Base-by-base conservation (phyloP, 2,113 vertebrate species). In the Onychorhynchus coronatus region DNA sequence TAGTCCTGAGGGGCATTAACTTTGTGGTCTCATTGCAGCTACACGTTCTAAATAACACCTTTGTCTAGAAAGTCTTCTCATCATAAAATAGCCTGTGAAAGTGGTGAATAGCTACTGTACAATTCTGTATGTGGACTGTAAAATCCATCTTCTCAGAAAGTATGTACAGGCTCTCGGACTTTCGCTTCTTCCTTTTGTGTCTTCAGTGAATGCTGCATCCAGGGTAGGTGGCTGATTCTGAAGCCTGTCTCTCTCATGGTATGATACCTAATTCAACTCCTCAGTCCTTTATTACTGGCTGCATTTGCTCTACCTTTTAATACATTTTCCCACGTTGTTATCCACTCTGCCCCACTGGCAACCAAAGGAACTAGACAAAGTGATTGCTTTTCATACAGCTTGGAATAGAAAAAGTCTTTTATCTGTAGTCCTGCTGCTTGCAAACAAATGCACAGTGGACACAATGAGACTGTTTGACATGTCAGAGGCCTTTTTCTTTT, bases 381-480 rank as follows among this genome's bases (percentile, higher is more conserved):
- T 46, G 44, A 93, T 93, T 85, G 75, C 88, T 93, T 93, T 96
- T 85, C 81, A 97, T 93, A 58, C 93, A 94, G 76, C 68, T 84
- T 90, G 68, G 63, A 94, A 94, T 90, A 72, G 63, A 95, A 91
- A 58, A 85, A 61, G 53, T 74, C 77, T 85, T 93, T 96, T 79
- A 82, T 94, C 89, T 74, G 33, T 70, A 81, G 80, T 72, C 89
- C 96, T 89, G 87, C 89, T 94, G 86, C 90, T 95, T 95, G 88
- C 93, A 96, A 96, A 96, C 65, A 90, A 88, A 81, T 82, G 91
- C 72, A 92, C 70, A 91, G 65, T 80, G 83, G 41, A 88, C 52
- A 95, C 90, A 97, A 86, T 95, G 74, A 94, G 70, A 53, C 55
- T 94, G 78, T 95, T 97, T 77, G 85, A 95, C 59, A 28, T 95